Conservation (phyloP, 2,113 vertebrate species). For the Guaruba guarouba region DNA sequence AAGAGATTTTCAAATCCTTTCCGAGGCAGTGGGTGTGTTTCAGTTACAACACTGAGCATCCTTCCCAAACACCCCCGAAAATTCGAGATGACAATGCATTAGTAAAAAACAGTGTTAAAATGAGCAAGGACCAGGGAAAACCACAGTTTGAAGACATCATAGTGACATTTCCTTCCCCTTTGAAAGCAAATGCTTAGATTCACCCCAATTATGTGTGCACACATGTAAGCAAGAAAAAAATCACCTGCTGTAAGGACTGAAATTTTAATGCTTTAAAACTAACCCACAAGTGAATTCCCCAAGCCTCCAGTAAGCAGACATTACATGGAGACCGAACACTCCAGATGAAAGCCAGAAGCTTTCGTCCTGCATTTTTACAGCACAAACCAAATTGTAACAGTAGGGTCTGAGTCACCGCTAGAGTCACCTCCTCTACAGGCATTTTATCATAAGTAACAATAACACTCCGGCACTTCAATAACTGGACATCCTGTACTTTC, state of each 20-base stretch:
- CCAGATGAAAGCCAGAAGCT: neutral
- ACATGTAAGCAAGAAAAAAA: neutral
- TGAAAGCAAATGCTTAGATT: neutral
- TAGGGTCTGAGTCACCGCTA: neutral
- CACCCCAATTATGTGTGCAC: neutral
- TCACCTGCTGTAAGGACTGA: neutral
- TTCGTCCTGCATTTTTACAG: neutral
- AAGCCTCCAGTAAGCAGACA: rapidly evolving
- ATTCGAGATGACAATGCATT: neutral
- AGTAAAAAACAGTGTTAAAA: rapidly evolving
- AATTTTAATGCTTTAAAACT: neutral
- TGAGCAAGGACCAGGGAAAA: rapidly evolving
- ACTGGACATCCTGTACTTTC: neutral
- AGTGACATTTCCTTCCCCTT: neutral
- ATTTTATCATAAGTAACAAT: neutral
- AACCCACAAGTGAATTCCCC: neutral
- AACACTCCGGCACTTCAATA: neutral
- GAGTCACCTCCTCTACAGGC: neutral
- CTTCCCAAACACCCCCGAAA: neutral
- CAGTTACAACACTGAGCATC: neutral
- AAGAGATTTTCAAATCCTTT: neutral
- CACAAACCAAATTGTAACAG: neutral
- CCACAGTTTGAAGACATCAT: neutral
- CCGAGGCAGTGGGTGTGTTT: neutral
- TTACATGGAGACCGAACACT: rapidly evolving